Conservation (phyloP, 2,888 invertebrate species). For the Chymomyza fuscimana region DNA sequence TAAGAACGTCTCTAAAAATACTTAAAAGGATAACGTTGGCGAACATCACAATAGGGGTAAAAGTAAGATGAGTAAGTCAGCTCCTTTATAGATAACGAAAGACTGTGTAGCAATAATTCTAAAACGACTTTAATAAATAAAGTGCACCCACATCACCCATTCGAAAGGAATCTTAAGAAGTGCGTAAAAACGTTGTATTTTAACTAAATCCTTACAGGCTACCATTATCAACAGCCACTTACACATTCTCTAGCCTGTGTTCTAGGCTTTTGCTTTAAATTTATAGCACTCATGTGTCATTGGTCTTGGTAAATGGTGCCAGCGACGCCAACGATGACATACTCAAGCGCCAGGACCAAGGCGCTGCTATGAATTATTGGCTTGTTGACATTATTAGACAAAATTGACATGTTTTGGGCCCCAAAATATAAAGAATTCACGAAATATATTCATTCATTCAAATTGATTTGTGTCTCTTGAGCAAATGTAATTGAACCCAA, state of each 20-base stretch:
- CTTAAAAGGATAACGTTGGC: background rate
- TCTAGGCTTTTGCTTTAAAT: background rate
- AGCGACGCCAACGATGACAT: background rate
- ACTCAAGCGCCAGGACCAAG: background rate
- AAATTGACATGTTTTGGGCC: slow-evolving; percentile 7
- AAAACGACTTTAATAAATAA: background rate
- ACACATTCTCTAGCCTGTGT: background rate
- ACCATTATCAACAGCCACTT: background rate
- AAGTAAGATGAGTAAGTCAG: background rate
- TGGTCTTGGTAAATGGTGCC: background rate
- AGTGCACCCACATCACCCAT: background rate
- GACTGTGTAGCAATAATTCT: background rate
- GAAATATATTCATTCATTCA: slow-evolving; percentile 7
- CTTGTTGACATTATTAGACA: slow-evolving; percentile 27
- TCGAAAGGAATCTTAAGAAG: background rate
- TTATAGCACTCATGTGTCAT: slow-evolving; percentile 2
- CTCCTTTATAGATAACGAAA: background rate
- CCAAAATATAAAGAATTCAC: background rate
- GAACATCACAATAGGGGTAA: background rate
- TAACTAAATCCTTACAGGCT: background rate
- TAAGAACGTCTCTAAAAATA: too few species aligned
- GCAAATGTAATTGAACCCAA: slow-evolving; percentile 18
- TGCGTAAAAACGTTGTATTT: background rate
- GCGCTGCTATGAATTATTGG: slow-evolving; percentile 19
- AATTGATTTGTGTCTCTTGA: slow-evolving; percentile 30